Evolutionary conservation across 1,140 invertebrate species (phyloP).

Genomic region (Idris sp.): DNA sequence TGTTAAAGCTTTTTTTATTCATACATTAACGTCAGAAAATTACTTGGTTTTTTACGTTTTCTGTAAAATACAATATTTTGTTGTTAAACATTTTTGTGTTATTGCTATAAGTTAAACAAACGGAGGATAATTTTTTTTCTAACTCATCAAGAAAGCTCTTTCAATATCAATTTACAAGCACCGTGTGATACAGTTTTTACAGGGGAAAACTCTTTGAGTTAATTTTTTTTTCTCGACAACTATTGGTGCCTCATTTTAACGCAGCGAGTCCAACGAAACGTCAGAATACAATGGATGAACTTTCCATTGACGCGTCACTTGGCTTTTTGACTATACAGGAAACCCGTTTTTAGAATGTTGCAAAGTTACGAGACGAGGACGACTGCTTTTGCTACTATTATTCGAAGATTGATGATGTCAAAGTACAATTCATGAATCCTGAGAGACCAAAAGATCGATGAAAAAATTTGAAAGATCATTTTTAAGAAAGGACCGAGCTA

Average conservation of each 20-base stretch:
- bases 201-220: slow-evolving; percentile 17
- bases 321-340: slow-evolving; percentile 40
- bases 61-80: too few relatives aligned
- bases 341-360: slow-evolving; percentile 37
- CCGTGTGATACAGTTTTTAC: slow-evolving; percentile 5
- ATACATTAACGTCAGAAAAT: too few relatives aligned
- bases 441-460: slow-evolving; percentile 17
- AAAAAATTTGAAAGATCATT: too few relatives aligned
- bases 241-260: slow-evolving; percentile 62
- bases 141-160: slow-evolving; percentile 8
- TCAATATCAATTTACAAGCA: slow-evolving; percentile 32
- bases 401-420: slow-evolving; percentile 67
- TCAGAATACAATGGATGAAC: slow-evolving; percentile 70
- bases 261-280: slow-evolving; percentile 65
- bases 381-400: slow-evolving; percentile 47
- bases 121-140: slow-evolving; percentile 4
- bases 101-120: too few relatives aligned
- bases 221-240: slow-evolving; percentile 38
- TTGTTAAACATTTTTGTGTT: too few relatives aligned
- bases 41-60: too few relatives aligned
- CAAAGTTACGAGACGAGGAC: slow-evolving; percentile 20
- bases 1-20: too few relatives aligned
- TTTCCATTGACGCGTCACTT: slow-evolving; percentile 69
- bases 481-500: too few relatives aligned
- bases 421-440: too few relatives aligned